A percentile compares a stretch with the other conserved stretches of the same genome.
Evolutionary conservation across 2,888 invertebrate genomes (phyloP).

Genomic region (Archaeoteleia sp.): DNA sequence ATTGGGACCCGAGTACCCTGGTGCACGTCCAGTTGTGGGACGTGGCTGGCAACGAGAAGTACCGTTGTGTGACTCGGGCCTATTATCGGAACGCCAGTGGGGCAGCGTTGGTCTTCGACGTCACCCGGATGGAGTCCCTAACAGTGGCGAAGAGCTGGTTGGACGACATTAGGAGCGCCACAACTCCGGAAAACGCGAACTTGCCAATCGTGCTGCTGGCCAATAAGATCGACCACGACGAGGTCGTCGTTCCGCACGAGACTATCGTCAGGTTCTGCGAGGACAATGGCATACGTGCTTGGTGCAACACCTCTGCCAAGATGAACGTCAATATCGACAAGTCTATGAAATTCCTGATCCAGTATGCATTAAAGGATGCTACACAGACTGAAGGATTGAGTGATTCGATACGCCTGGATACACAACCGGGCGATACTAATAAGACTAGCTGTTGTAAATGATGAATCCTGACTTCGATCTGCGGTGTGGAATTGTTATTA

Average conservation of each 20-base stretch:
- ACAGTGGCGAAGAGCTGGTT: constrained; percentile 22
- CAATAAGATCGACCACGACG: constrained; percentile 27
- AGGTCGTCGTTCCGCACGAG: neutral
- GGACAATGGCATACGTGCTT: constrained; percentile 13
- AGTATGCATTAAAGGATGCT: neutral
- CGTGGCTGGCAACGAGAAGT: constrained; percentile 38
- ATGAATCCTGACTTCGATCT: too few relatives aligned
- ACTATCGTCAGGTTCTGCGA: constrained; percentile 32
- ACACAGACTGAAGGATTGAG: too few relatives aligned
- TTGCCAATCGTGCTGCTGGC: constrained; percentile 38
- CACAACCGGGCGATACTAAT: too few relatives aligned
- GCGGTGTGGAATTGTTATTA: too few relatives aligned
- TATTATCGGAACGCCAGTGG: constrained; percentile 32
- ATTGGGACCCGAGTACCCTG: constrained; percentile 18
- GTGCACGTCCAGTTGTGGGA: constrained; percentile 39
- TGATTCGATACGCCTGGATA: too few relatives aligned
- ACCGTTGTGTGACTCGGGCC: constrained; percentile 19
- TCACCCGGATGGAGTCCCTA: constrained; percentile 18
- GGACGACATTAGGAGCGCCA: constrained; percentile 12
- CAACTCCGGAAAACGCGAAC: constrained; percentile 9
- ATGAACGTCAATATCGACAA: constrained; percentile 24
- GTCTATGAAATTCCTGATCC: constrained; percentile 19
- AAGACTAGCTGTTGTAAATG: too few relatives aligned
- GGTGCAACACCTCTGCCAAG: constrained; percentile 35
- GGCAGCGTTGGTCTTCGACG: constrained; percentile 31